Evolutionary conservation across 2,113 vertebrate species (phyloP).

Genomic region (Zapus hudsonius): DNA sequence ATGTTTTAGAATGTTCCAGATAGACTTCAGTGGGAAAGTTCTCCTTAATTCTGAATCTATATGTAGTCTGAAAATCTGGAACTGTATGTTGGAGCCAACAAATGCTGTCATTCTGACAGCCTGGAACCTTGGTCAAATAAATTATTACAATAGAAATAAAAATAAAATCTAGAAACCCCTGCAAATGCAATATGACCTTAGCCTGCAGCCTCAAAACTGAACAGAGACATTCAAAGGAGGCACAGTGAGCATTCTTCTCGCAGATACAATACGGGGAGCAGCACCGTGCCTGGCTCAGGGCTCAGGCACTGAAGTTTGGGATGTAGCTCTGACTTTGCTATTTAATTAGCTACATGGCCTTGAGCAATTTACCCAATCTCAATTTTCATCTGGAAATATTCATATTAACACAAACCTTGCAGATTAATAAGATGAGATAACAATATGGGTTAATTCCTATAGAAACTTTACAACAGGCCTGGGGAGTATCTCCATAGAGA

Average conservation of each 20-base stretch:
- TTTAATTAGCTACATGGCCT: background rate
- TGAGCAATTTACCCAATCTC: background rate
- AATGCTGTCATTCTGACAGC: constrained; percentile 41
- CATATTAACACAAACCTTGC: background rate
- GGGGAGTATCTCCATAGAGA: too few relatives aligned
- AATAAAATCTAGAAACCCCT: constrained; percentile 1
- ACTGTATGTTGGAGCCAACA: constrained; percentile 31
- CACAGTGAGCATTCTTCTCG: background rate
- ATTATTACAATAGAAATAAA: constrained; percentile 46
- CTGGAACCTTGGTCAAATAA: background rate
- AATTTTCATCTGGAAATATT: background rate
- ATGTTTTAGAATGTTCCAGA: constrained; percentile 42
- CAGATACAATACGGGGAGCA: background rate
- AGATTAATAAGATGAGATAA: background rate
- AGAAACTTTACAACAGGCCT: too few relatives aligned
- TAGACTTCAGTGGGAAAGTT: constrained; percentile 23
- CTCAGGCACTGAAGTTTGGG: background rate
- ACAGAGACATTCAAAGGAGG: background rate
- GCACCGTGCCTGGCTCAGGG: background rate
- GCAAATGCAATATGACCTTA: background rate
- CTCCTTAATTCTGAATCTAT: constrained; percentile 20
- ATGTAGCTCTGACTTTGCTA: background rate
- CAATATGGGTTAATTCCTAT: background rate
- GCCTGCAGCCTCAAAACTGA: background rate
- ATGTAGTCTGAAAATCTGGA: constrained; percentile 34